Conservation (phyloP, 1,140 invertebrate genomes). For the Steinernema khuongi region DNA sequence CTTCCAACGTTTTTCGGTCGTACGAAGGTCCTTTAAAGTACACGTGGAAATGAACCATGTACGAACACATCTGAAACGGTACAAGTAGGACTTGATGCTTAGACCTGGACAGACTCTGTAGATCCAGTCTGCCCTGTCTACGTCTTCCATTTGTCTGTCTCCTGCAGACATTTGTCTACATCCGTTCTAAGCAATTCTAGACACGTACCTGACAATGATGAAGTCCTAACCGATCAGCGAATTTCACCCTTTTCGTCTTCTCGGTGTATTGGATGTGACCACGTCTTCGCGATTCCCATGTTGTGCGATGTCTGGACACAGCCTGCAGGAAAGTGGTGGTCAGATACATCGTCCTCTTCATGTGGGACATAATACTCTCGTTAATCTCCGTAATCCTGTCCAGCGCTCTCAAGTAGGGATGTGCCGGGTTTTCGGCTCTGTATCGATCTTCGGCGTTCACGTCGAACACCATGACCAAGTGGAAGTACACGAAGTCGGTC, state of each 20-base stretch:
- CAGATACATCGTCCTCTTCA: not conserved
- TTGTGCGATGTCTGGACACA: not conserved
- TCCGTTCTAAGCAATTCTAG: too few relatives aligned
- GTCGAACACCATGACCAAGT: conserved; percentile 5
- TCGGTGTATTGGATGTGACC: too few relatives aligned
- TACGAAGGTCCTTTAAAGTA: not conserved
- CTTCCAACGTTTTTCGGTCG: not conserved
- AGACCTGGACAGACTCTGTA: too few relatives aligned
- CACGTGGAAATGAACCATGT: not conserved
- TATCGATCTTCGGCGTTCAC: not conserved
- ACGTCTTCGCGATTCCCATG: too few relatives aligned
- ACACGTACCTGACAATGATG: too few relatives aligned
- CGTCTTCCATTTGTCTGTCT: too few relatives aligned
- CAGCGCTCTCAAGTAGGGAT: not conserved
- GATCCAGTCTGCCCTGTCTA: too few relatives aligned
- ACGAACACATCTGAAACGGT: not conserved
- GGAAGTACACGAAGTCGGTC: not conserved
- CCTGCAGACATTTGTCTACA: too few relatives aligned
- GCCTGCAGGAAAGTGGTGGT: not conserved
- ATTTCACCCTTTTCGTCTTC: too few relatives aligned
- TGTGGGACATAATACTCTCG: not conserved
- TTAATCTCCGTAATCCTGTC: not conserved
- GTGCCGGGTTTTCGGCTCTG: not conserved
- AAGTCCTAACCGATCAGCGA: too few relatives aligned
- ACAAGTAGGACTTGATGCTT: too few relatives aligned